These are phyloP conservation scores for Himalopsyche kuldschensis DNA, from an alignment of 2,888 invertebrate species.

Conservation along the genomic window DNA sequence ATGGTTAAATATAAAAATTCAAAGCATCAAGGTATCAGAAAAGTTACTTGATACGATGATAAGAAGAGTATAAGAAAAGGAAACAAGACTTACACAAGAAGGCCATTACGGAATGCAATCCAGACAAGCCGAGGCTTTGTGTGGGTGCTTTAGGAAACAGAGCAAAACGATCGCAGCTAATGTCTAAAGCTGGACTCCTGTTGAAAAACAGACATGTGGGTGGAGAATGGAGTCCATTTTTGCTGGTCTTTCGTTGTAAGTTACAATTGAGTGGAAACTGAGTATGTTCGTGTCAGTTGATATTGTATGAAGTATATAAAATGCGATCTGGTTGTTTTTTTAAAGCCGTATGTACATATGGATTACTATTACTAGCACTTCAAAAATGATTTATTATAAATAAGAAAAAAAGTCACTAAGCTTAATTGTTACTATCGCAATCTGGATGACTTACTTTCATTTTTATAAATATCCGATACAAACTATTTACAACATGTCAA, in stretches of 20 bases:
- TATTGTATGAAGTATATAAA: neutral
- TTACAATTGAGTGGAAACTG: neutral
- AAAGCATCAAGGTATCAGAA: neutral
- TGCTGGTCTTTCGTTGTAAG: neutral
- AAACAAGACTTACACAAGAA: conserved; percentile 20
- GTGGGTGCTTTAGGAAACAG: conserved; percentile 19
- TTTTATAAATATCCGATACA: too few relatives aligned
- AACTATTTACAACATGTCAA: too few relatives aligned
- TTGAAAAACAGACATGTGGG: neutral
- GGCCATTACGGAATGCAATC: conserved; percentile 29
- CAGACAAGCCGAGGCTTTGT: conserved; percentile 9
- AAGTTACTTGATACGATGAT: neutral
- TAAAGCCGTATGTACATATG: too few relatives aligned
- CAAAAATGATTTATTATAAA: too few relatives aligned
- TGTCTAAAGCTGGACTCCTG: conserved; percentile 22
- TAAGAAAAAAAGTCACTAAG: too few relatives aligned
- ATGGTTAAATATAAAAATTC: neutral
- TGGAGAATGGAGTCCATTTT: neutral
- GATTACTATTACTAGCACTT: too few relatives aligned
- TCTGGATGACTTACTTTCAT: too few relatives aligned
- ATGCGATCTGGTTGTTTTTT: neutral
- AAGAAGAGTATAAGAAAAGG: conserved; percentile 4
- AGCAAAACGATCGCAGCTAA: conserved; percentile 30
- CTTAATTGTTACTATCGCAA: too few relatives aligned
- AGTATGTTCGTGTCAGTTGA: neutral